Evolutionary conservation across 2,113 vertebrate species (phyloP).

Genomic region (Siniperca chuatsi): DNA sequence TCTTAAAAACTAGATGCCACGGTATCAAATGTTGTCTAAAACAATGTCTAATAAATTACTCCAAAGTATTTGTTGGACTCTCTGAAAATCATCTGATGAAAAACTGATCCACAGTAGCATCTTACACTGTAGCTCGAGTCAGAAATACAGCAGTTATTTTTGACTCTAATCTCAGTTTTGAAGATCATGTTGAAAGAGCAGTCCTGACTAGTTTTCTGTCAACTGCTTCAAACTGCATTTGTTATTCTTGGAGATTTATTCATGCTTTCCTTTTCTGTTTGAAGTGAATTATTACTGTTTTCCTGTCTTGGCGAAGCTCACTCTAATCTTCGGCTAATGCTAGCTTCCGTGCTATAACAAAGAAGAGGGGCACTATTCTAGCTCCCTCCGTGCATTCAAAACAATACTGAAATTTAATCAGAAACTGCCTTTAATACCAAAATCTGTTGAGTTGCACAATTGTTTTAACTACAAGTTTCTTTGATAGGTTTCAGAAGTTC

Average conservation of each 20-base stretch:
- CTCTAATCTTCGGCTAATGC: conserved; percentile 16
- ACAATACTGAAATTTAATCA: neutral
- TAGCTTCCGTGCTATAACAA: conserved; percentile 2
- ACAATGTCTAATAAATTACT: neutral
- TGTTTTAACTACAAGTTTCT: neutral
- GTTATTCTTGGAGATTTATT: conserved; percentile 6
- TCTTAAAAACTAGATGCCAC: neutral
- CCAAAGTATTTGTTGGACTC: neutral
- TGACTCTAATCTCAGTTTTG: conserved; percentile 30
- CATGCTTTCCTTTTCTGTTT: conserved; percentile 37
- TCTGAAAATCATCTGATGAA: neutral
- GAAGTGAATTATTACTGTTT: conserved; percentile 21
- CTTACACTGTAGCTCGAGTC: conserved; percentile 6
- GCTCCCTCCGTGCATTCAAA: neutral
- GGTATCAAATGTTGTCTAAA: conserved; percentile 1
- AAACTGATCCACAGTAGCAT: neutral
- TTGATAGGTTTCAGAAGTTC: neutral
- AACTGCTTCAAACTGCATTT: conserved; percentile 25
- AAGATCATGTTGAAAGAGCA: conserved; percentile 27
- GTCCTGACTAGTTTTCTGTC: conserved; percentile 32
- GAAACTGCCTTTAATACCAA: neutral
- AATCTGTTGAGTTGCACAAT: neutral
- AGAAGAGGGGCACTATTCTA: neutral
- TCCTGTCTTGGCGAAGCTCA: neutral
- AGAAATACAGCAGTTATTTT: conserved; percentile 52